Evolutionary conservation across 2,888 invertebrate species (phyloP), one percentile per base, ranked within the genome.

Genomic region (Sericinus montela): DNA sequence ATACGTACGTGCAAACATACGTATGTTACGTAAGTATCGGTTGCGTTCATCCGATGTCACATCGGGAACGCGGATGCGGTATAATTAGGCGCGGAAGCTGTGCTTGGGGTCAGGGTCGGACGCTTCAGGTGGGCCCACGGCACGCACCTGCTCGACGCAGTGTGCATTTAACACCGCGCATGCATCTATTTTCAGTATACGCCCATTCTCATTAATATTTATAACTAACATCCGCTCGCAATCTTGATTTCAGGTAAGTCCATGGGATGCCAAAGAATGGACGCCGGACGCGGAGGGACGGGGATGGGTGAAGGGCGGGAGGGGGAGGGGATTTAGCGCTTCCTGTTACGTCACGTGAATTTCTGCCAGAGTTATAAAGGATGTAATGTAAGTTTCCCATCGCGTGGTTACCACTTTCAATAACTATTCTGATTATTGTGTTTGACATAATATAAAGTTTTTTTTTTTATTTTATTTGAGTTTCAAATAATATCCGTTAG

Each of bases 241-340:
- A 59, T 69, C 59, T 56, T 58, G 57, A 61, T 83, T 83, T 54
- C 83, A 84, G 83, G 83, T 84, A 84, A 84, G 83, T 78, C 65
- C 69, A 70, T 75, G 76, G 75, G 58, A 58, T 58, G 55, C 51
- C 58, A 61, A 60, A 59, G 60, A 52, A 52, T 43, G 52, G 46
- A 45, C 44, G 41, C 14, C 42, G 39, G 13, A 8, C 14, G n/a
- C 32, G 11, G 11, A 10, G 32, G n/a, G 11, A 6, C 11, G 11
- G 11, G 11, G 11, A 29, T 29, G 8, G n/a, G n/a, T n/a, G n/a
- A n/a, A n/a, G n/a, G n/a, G n/a, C n/a, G n/a, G n/a, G n/a, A n/a
- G n/a, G n/a, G n/a, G n/a, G n/a, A n/a, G n/a, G n/a, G n/a, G 5
- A 32, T 11, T 25, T 25, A 1, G 25, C n/a, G 13, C 13, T n/a